These are phyloP conservation scores for Coregonus sp. DNA, from an alignment of 2,797 vertebrate species.

Conservation along the genomic window DNA sequence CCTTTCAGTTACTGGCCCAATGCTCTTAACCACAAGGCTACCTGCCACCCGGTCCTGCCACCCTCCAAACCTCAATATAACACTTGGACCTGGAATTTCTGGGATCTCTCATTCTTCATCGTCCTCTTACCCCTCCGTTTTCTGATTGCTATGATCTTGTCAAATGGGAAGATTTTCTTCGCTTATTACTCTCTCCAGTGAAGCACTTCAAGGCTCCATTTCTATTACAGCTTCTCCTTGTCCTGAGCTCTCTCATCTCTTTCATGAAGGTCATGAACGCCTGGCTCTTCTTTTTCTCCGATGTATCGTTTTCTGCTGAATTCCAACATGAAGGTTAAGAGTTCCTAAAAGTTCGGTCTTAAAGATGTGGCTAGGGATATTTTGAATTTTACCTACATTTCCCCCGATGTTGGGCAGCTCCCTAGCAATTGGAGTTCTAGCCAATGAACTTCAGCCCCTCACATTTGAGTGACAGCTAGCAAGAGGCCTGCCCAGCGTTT, in stretches of 20 bases:
- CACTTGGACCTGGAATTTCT: neutral
- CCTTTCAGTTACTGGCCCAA: no score
- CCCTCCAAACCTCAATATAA: no score
- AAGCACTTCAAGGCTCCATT: conserved; percentile 50
- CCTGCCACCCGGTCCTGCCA: no score
- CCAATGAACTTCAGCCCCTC: no score
- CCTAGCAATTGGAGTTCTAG: no score
- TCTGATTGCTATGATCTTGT: conserved; percentile 49
- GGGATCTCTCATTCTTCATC: conserved; percentile 25
- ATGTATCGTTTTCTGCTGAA: conserved; percentile 14
- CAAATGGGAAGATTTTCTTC: conserved; percentile 42
- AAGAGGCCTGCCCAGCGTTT: no score
- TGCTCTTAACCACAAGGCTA: no score
- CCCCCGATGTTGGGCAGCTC: no score
- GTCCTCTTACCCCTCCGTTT: conserved; percentile 17
- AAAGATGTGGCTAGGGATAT: no score
- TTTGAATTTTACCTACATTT: no score
- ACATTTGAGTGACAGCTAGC: no score
- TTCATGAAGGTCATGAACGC: conserved; percentile 45
- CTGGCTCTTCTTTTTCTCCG: conserved; percentile 20
- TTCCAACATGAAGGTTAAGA: neutral
- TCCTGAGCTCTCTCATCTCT: conserved; percentile 32
- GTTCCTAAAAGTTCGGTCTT: neutral
- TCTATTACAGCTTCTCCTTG: conserved; percentile 38
- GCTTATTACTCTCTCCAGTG: conserved; percentile 56